A percentile compares a stretch with the other conserved stretches of the same genome.
Conservation (phyloP, 2,113 vertebrate species). For the Nibea albiflora region DNA sequence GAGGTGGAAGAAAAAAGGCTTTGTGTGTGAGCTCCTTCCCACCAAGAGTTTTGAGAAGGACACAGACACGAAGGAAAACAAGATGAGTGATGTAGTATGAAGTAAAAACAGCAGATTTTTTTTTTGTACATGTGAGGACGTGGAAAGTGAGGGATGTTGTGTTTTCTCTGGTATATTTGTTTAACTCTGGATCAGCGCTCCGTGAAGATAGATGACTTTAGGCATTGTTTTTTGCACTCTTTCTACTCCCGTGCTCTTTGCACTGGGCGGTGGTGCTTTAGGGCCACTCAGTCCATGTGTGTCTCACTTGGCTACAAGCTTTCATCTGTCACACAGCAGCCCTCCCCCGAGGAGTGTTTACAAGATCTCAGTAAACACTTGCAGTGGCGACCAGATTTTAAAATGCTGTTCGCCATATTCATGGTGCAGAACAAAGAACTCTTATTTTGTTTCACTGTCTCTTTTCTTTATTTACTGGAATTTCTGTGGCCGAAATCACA, state of each 20-base stretch:
- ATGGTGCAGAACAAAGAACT: not conserved
- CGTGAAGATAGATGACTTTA: slow-evolving; percentile 61
- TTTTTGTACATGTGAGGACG: slow-evolving; percentile 65
- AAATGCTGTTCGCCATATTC: slow-evolving; percentile 23
- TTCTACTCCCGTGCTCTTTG: slow-evolving; percentile 14
- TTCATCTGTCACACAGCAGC: slow-evolving; percentile 30
- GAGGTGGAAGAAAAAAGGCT: slow-evolving; percentile 75
- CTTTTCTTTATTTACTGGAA: slow-evolving; percentile 9
- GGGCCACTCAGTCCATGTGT: slow-evolving; percentile 38
- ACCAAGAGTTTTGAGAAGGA: slow-evolving; percentile 51
- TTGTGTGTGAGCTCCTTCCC: slow-evolving; percentile 67
- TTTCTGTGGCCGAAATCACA: slow-evolving; percentile 12
- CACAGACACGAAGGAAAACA: slow-evolving; percentile 30
- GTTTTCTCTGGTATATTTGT: slow-evolving; percentile 60
- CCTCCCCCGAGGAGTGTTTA: slow-evolving; percentile 47
- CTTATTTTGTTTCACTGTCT: not conserved
- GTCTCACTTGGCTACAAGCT: slow-evolving; percentile 44
- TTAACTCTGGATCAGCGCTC: slow-evolving; percentile 48
- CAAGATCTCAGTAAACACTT: slow-evolving; percentile 54
- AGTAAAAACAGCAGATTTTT: slow-evolving; percentile 36
- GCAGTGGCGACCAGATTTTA: slow-evolving; percentile 15
- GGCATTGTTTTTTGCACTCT: slow-evolving; percentile 57
- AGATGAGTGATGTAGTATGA: slow-evolving; percentile 58
- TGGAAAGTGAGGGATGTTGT: slow-evolving; percentile 63
- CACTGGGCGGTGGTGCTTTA: slow-evolving; percentile 45